A percentile compares a stretch with the other conserved stretches of the same genome.
phyloP scores from a whole-genome alignment of 2,797 vertebrate genomes.

The Phalanger gymnotis region DNA sequence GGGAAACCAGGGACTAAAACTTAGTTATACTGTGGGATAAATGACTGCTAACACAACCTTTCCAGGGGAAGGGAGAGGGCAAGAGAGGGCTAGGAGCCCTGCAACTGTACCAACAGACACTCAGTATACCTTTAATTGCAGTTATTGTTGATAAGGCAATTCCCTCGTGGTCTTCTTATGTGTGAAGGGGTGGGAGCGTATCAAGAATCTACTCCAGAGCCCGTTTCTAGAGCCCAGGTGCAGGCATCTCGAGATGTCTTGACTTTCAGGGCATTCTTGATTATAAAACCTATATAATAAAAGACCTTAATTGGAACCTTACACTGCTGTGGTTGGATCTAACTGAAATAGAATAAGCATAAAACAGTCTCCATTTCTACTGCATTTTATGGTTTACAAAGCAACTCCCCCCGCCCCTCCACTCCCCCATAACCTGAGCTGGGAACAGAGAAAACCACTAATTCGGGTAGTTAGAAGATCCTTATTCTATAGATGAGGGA shows the following conservation, averaged over 20 bases:
- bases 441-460: neutral
- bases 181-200: neutral
- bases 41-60: neutral
- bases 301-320: slow-evolving; percentile 67
- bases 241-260: slow-evolving; percentile 21
- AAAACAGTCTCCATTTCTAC: neutral
- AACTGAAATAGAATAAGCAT: neutral
- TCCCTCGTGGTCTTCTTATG: neutral
- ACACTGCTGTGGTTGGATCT: slow-evolving; percentile 64
- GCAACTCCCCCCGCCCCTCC: neutral
- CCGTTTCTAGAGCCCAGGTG: neutral
- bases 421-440: neutral
- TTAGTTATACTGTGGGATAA: neutral
- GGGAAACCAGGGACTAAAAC: neutral
- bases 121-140: neutral
- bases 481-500: neutral
- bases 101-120: neutral
- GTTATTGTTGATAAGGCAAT: neutral
- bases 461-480: neutral
- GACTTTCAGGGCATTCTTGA: slow-evolving; percentile 68
- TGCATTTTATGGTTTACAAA: neutral
- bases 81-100: neutral
- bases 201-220: neutral
- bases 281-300: slow-evolving; percentile 80
- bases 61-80: neutral